phyloP scores from a whole-genome alignment of 1,140 invertebrate species.

The Sitodiplosis mosellana region DNA sequence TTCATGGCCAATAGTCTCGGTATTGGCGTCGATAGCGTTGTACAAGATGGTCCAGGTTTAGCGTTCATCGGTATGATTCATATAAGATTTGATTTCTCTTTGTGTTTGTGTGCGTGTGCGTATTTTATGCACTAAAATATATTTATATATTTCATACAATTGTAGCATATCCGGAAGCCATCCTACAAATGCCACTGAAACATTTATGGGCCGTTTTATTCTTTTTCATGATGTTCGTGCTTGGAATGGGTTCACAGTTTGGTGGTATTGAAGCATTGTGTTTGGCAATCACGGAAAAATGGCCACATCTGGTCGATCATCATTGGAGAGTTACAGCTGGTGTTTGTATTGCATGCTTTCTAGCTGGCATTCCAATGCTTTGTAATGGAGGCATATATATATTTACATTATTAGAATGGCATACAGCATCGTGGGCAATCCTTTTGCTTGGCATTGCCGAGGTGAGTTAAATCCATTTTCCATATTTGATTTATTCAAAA shows the following conservation, averaged over 20 bases:
- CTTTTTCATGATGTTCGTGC: conserved; percentile 68
- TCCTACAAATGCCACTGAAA: conserved; percentile 54
- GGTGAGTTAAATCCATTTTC: conserved; percentile 15
- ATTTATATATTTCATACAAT: background rate
- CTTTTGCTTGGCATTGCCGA: conserved; percentile 56
- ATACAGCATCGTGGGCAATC: conserved; percentile 68
- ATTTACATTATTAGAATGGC: conserved; percentile 60
- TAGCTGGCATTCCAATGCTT: conserved; percentile 48
- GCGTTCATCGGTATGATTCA: background rate
- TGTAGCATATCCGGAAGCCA: conserved; percentile 30
- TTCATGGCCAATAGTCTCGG: conserved; percentile 47
- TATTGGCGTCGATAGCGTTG: conserved; percentile 36
- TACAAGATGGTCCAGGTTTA: conserved; percentile 9
- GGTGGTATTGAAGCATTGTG: conserved; percentile 64
- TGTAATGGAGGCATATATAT: conserved; percentile 53
- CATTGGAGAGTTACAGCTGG: conserved; percentile 36
- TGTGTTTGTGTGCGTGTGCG: too few relatives aligned
- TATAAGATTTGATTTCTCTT: too few relatives aligned
- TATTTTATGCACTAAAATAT: background rate
- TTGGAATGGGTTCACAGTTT: conserved; percentile 63
- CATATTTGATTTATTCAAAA: too few relatives aligned
- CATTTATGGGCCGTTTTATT: conserved; percentile 66
- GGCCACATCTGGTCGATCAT: conserved; percentile 39
- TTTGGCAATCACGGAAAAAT: conserved; percentile 51
- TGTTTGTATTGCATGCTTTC: conserved; percentile 40